Percentiles rank a stretch among this genome's conserved stretches.
Conservation (phyloP, 1,140 invertebrate species). For the Diplogasteroides magnus region DNA sequence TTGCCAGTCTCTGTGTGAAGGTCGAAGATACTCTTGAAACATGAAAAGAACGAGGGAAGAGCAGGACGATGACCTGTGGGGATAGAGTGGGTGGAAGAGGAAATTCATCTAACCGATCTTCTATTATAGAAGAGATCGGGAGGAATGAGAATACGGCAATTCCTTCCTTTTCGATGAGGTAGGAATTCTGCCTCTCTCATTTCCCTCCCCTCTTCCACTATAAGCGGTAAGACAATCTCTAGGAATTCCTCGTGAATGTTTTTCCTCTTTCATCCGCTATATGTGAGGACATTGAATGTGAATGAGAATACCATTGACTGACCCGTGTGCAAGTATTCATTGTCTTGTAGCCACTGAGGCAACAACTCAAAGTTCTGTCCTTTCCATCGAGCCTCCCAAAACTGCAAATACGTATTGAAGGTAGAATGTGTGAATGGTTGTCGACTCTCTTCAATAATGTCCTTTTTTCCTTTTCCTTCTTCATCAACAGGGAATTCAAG, state of each 20-base stretch:
- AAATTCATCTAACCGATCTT: too few species aligned
- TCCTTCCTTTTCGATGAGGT: too few species aligned
- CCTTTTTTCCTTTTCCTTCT: slow-evolving; percentile 17
- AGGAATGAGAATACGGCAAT: too few species aligned
- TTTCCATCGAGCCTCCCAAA: slow-evolving; percentile 38
- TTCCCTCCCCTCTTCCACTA: too few species aligned
- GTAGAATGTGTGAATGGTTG: background rate
- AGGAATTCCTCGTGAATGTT: too few species aligned
- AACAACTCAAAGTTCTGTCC: slow-evolving; percentile 59
- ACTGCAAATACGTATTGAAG: slow-evolving; percentile 4
- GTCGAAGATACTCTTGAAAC: slow-evolving; percentile 94
- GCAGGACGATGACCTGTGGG: slow-evolving; percentile 81
- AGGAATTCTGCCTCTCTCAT: too few species aligned
- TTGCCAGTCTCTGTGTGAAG: slow-evolving; percentile 84
- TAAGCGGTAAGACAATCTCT: too few species aligned
- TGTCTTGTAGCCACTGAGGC: slow-evolving; percentile 94
- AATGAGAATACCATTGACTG: too few species aligned
- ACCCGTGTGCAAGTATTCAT: slow-evolving; percentile 82
- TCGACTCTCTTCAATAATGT: slow-evolving; percentile 21
- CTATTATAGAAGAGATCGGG: background rate
- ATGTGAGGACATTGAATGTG: too few species aligned
- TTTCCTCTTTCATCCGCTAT: too few species aligned
- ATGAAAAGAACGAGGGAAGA: slow-evolving; percentile 87
- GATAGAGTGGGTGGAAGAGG: too few species aligned
- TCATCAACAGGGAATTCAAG: slow-evolving; percentile 14